Percentiles rank a stretch among this genome's conserved stretches.
Evolutionary conservation across 2,113 vertebrate genomes (phyloP).

Genomic region (Melanocharis versteri): DNA sequence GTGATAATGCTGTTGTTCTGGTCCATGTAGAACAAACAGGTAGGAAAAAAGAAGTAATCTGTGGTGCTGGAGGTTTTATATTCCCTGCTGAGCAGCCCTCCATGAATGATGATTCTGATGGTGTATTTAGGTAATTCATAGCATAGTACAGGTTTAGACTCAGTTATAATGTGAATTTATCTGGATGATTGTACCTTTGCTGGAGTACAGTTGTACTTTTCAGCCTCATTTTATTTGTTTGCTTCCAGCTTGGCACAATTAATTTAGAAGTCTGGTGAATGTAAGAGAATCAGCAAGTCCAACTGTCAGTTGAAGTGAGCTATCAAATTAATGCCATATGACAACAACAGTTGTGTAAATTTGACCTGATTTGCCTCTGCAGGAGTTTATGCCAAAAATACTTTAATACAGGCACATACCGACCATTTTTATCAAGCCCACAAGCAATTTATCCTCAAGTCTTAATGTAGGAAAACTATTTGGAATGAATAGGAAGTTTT

Average conservation of each 20-base stretch:
- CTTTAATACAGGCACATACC: not conserved
- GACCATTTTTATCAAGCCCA: not conserved
- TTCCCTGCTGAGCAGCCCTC: not conserved
- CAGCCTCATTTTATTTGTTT: constrained; percentile 19
- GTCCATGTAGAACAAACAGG: not conserved
- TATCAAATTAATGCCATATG: constrained; percentile 65
- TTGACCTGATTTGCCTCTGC: constrained; percentile 53
- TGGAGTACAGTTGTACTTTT: not conserved
- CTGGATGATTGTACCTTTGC: not conserved
- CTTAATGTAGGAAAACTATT: not conserved
- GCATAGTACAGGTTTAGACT: not conserved
- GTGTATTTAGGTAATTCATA: not conserved
- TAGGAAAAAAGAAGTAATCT: not conserved
- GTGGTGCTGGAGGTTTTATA: not conserved
- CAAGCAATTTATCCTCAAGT: not conserved
- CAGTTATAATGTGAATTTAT: not conserved
- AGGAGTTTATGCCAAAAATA: constrained; percentile 16
- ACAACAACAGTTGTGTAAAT: constrained; percentile 61
- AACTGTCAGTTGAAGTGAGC: constrained; percentile 49
- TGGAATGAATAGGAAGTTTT: not conserved
- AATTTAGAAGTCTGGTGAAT: constrained; percentile 47
- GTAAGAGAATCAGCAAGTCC: constrained; percentile 13
- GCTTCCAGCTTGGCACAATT: constrained; percentile 36
- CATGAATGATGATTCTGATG: not conserved
- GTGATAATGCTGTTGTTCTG: not conserved